Evolutionary conservation across 23 tunicate species (phyloP).

Genomic region (Oikopleura albicans): DNA sequence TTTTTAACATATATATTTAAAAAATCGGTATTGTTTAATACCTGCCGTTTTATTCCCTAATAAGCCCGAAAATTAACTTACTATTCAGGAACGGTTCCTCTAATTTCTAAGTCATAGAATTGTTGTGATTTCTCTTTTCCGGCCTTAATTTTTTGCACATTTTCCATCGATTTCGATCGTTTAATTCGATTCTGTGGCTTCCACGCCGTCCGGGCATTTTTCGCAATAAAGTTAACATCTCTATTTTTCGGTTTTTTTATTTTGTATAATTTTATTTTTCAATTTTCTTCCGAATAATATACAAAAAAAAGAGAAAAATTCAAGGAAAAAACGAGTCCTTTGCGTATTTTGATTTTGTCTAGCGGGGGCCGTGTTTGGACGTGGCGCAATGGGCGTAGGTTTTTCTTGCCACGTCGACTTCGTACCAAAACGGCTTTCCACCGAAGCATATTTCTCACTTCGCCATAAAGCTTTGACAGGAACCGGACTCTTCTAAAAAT

Average conservation of each 20-base stretch:
- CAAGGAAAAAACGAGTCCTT: not conserved
- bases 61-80: slow-evolving; percentile 23
- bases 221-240: slow-evolving; percentile 45
- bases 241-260: slow-evolving; percentile 19
- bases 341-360: slow-evolving; percentile 18
- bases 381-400: slow-evolving; percentile 15
- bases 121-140: not conserved
- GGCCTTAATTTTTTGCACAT: slow-evolving; percentile 19
- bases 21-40: too few species aligned
- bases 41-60: too few species aligned
- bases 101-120: slow-evolving; percentile 32
- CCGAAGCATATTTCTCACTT: slow-evolving; percentile 42
- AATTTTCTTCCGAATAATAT: too few species aligned
- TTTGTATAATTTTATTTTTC: too few species aligned
- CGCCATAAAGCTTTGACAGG: slow-evolving; percentile 98
- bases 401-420: not conserved
- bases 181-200: slow-evolving; percentile 38
- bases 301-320: too few species aligned
- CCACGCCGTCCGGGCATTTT: slow-evolving; percentile 63
- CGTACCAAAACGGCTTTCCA: slow-evolving; percentile 28
- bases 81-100: slow-evolving; percentile 81
- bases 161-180: slow-evolving; percentile 36
- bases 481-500: slow-evolving; percentile 27
- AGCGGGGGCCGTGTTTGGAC: slow-evolving; percentile 52
- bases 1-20: too few species aligned